Base-by-base conservation (phyloP, 2,888 invertebrate genomes). In the Hypena proboscidalis region DNA sequence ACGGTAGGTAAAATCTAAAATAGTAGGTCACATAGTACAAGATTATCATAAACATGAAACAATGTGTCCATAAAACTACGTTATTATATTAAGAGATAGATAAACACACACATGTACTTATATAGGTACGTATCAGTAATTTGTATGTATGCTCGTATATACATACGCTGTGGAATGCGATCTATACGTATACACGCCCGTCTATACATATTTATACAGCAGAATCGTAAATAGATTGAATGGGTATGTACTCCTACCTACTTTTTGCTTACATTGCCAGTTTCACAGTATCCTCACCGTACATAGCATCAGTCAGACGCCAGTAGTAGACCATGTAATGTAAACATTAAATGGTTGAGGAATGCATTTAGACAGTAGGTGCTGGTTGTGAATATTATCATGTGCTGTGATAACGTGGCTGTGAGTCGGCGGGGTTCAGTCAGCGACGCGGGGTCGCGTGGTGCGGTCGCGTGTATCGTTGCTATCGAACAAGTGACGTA, bases 201-300 rank as follows among this genome's bases (percentile, higher is more conserved):
- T 74, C 68, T 80, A 77, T 75, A 80, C 75, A 74, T 79, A 80
- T 80, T 80, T 80, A 81, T 83, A 84, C 74, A 75, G 78, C 71
- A 74, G 86, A 83, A 86, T 89, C 87, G 87, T 88, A 89, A 90
- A 90, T 89, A 90, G 88, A 90, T 85, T 88, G 87, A 88, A 89
- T 88, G 85, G 83, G 80, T 88, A 84, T 75, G 79, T 83, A 76
- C 71, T n/a, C n/a, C 72, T 79, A 76, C 70, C 64, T 77, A 83
- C 74, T 80, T 85, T 85, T 85, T 81, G 86, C 85, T 79, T 81
- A 74, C 74, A 81, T 77, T 74, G 78, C 72, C 75, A 77, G 79
- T 81, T 82, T 81, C 74, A 80, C 80, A 74, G 74, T 75, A 69
- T 72, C 72, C 67, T 74, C 73, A 69, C 68, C 75, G 78, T 74